phyloP scores from a whole-genome alignment of 30 jellyfish, hydroid and myxozoan species.

The Hydractinia echinata region DNA sequence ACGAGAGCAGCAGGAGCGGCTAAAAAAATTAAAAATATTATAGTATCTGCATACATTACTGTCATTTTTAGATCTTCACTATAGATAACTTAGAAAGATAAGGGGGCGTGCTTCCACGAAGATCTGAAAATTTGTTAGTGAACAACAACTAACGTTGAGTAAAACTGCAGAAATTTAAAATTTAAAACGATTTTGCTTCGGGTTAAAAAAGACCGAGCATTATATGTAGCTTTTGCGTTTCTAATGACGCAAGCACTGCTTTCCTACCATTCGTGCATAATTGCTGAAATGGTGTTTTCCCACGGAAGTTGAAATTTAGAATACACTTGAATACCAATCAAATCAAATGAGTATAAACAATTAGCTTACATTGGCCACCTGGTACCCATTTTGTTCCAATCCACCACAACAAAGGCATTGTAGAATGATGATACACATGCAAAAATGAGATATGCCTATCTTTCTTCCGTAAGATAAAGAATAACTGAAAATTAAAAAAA shows the following conservation, averaged over 20 bases:
- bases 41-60: not conserved
- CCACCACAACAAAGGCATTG: slow-evolving; percentile 95
- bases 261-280: no score
- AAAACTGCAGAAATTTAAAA: no score
- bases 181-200: no score
- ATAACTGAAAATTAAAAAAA: slow-evolving; percentile 35
- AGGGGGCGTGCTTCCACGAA: not conserved
- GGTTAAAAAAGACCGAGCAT: no score
- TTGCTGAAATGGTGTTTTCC: no score
- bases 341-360: not conserved
- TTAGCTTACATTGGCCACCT: slow-evolving; percentile 76
- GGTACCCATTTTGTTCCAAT: slow-evolving; percentile 92
- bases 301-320: no score
- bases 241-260: no score
- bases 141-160: no score
- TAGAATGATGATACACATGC: slow-evolving; percentile 89
- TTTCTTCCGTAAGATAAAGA: slow-evolving; percentile 82
- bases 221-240: no score
- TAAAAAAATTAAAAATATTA: slow-evolving; percentile 19
- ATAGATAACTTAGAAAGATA: not conserved
- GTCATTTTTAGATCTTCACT: not conserved
- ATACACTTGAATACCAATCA: not conserved
- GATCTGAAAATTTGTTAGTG: no score
- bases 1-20: slow-evolving; percentile 78
- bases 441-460: slow-evolving; percentile 69